These are phyloP conservation scores for Molanna angustata DNA, from an alignment of 2,888 invertebrate species.

Conservation along the genomic window DNA sequence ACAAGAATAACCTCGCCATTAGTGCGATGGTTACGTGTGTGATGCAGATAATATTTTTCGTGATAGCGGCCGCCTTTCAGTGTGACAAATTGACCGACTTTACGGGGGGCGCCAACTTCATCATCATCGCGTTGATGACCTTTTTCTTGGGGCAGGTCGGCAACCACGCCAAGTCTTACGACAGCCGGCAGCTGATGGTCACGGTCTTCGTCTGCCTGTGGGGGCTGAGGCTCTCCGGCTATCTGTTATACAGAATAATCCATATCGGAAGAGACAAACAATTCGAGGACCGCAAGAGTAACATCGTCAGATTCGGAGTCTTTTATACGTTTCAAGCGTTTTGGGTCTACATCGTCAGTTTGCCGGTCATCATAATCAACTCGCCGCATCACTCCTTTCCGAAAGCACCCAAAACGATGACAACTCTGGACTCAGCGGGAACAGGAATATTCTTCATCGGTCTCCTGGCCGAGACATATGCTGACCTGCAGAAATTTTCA, in stretches of 20 bases:
- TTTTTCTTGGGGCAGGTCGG: constrained; percentile 82
- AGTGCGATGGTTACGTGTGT: constrained; percentile 81
- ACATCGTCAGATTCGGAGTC: constrained; percentile 83
- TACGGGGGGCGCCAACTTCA: constrained; percentile 91
- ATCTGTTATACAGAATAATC: constrained; percentile 84
- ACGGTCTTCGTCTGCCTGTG: constrained; percentile 84
- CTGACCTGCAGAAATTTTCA: constrained; percentile 89
- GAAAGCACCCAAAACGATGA: constrained; percentile 79
- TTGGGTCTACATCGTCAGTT: constrained; percentile 89
- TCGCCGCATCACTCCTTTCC: constrained; percentile 76
- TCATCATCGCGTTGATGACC: constrained; percentile 82
- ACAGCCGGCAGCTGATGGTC: constrained; percentile 87
- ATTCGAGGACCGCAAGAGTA: constrained; percentile 85
- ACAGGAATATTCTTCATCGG: constrained; percentile 83
- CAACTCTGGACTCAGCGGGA: constrained; percentile 81
- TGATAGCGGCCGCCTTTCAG: constrained; percentile 80
- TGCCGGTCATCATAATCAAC: constrained; percentile 89
- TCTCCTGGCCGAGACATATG: constrained; percentile 82
- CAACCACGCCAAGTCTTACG: constrained; percentile 69
- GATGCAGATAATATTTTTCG: constrained; percentile 86
- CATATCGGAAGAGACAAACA: constrained; percentile 89
- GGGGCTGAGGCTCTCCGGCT: constrained; percentile 83
- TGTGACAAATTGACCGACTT: constrained; percentile 91
- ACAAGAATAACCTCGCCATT: constrained; percentile 81
- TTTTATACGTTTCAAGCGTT: constrained; percentile 91